Percentiles rank a stretch among this genome's conserved stretches.
Conservation (phyloP, 1,140 invertebrate genomes). For the Venustaconcha ellipsiformis region DNA sequence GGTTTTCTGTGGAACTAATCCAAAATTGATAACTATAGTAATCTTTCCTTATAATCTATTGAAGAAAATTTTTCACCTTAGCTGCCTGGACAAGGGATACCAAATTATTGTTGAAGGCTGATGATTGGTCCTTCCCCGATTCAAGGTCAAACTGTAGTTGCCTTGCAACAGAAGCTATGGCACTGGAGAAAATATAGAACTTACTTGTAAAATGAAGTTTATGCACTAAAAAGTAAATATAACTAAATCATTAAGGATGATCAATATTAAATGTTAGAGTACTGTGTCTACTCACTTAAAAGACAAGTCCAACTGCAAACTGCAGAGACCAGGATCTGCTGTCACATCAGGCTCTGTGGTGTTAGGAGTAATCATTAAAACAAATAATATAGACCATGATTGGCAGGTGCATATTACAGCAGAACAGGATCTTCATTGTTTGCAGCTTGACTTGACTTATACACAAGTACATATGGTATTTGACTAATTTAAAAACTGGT, state of each 20-base stretch:
- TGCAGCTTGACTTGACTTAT: too few species aligned
- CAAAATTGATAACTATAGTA: too few species aligned
- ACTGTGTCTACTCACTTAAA: too few species aligned
- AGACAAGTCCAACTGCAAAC: too few species aligned
- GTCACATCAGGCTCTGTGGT: too few species aligned
- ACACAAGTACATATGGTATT: too few species aligned
- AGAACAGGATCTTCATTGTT: too few species aligned
- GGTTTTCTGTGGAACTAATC: too few species aligned
- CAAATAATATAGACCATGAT: too few species aligned
- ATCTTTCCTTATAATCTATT: slow-evolving; percentile 8
- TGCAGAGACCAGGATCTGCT: too few species aligned
- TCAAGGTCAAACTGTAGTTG: slow-evolving; percentile 37
- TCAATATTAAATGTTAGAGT: background rate
- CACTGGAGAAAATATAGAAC: slow-evolving; percentile 30
- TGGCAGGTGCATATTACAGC: too few species aligned
- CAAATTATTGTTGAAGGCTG: slow-evolving; percentile 87
- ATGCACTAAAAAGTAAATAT: background rate
- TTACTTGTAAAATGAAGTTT: background rate
- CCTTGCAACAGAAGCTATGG: slow-evolving; percentile 41
- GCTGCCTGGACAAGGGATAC: slow-evolving; percentile 83
- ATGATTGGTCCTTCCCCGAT: slow-evolving; percentile 50
- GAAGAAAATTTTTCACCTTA: slow-evolving; percentile 71
- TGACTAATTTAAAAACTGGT: background rate
- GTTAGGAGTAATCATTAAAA: too few species aligned
- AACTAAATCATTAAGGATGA: background rate